Base-by-base conservation (phyloP, 2,113 vertebrate genomes). In the Glaucomys volans region DNA sequence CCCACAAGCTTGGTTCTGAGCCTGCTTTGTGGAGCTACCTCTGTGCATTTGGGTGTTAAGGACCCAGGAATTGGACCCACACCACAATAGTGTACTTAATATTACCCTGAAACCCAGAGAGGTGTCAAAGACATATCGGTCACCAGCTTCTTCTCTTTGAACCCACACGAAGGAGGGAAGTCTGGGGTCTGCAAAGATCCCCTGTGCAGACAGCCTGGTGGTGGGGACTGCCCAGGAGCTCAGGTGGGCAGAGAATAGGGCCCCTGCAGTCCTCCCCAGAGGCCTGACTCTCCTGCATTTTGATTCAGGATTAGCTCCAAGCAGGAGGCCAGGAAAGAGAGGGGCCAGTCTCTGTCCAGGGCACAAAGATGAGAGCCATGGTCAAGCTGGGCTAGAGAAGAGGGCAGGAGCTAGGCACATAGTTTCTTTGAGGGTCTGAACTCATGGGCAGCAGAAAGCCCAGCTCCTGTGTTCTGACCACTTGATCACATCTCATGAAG, bases 401-500 rank as follows among this genome's bases (percentile, higher is more conserved):
- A 28, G 10, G 18, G n/a, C 26, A 35, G 62, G 32, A 13, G 16
- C 4, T 4, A 35, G 37, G 30, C 32, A 26, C 42, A 1, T 10
- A 5, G 18, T 1, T 30, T 22, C 32, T 52, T 18, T 22, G 8
- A 24, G 54, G 47, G 50, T 64, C n/a, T 26, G 40, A 11, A 42
- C 64, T 47, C 2, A 1, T 8, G 11, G 7, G 10, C 24, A 81
- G 37, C 26, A 10, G 24, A 8, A 24, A 5, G 35, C 5, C 20
- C 57, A 17, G 59, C 10, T 75, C 12, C 40, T 8, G 1, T 28
- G 42, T 24, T 30, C 2, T 4, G 13, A 7, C 7, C 1, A 7
- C 3, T 17, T 0, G 5, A 0, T 64, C 40, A n/a, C 32, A 1
- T 11, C 75, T n/a, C 37, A 1, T 2, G 37, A 8, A 28, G 5